Evolutionary conservation across 2,888 invertebrate genomes (phyloP).

Genomic region (Ceramica pisi): DNA sequence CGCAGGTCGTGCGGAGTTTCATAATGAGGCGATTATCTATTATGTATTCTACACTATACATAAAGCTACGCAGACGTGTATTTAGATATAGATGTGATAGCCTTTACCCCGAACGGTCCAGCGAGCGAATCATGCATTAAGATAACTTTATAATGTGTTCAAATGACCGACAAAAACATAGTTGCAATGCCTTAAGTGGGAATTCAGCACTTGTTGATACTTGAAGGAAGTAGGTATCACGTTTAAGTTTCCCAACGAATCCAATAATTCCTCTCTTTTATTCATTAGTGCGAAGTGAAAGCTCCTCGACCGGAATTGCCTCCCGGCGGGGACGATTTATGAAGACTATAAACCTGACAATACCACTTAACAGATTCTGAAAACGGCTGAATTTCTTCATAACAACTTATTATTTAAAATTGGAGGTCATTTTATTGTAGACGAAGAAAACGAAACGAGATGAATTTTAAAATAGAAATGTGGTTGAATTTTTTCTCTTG

Average conservation of each 20-base stretch:
- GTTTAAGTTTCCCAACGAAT: conserved; percentile 23
- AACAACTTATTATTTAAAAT: conserved; percentile 28
- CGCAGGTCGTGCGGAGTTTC: conserved; percentile 61
- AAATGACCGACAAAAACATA: not conserved
- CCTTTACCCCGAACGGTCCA: not conserved
- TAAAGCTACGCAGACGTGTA: not conserved
- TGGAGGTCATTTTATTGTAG: not conserved
- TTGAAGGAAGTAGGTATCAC: conserved; percentile 9
- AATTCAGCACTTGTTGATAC: conserved; percentile 42
- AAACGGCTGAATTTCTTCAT: conserved; percentile 9
- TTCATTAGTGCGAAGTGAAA: conserved; percentile 56
- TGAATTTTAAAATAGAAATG: conserved; percentile 25
- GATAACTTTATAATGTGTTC: not conserved
- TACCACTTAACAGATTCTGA: conserved; percentile 69
- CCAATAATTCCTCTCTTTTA: conserved; percentile 47
- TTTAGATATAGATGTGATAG: not conserved
- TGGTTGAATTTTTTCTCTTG: conserved; percentile 45
- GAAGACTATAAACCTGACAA: conserved; percentile 73
- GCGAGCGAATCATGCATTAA: not conserved
- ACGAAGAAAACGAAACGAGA: conserved; percentile 6
- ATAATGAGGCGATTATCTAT: conserved; percentile 64
- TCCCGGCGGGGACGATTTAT: conserved; percentile 67
- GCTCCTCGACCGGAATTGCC: conserved; percentile 47
- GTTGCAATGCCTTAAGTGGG: not conserved
- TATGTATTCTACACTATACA: conserved; percentile 11